A percentile compares a stretch with the other conserved stretches of the same genome.
Conservation (phyloP, 2,888 invertebrate genomes). For the Amblyteles armatorius region DNA sequence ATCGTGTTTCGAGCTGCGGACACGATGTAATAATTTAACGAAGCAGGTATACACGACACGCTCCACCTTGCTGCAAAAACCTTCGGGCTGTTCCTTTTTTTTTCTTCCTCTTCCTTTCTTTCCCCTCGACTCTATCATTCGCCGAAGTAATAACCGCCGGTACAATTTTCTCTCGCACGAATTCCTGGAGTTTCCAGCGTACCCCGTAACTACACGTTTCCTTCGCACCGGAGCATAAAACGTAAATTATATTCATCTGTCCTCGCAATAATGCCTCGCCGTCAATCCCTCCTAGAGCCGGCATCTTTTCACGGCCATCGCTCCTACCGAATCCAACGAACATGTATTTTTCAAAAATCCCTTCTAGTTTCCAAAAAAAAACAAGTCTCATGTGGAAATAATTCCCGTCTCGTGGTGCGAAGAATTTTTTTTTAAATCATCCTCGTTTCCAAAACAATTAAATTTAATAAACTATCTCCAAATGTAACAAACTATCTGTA, state of each 20-base stretch:
- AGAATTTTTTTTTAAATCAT: no score
- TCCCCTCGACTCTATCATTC: slow-evolving; percentile 43
- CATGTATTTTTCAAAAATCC: background rate
- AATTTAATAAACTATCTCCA: background rate
- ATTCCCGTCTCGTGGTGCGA: no score
- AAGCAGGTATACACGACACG: background rate
- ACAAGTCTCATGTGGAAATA: background rate
- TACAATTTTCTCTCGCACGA: slow-evolving; percentile 44
- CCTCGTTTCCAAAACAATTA: no score
- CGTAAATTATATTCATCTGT: slow-evolving; percentile 25
- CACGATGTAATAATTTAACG: slow-evolving; percentile 52
- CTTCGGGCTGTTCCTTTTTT: slow-evolving; percentile 25
- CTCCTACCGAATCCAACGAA: background rate
- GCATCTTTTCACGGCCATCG: background rate
- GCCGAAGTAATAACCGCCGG: slow-evolving; percentile 40
- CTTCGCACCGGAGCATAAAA: slow-evolving; percentile 37
- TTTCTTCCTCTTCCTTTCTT: slow-evolving; percentile 13
- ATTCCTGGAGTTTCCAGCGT: slow-evolving; percentile 30
- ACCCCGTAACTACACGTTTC: slow-evolving; percentile 31
- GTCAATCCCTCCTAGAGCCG: background rate
- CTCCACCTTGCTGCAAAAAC: slow-evolving; percentile 24
- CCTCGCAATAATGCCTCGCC: slow-evolving; percentile 16
- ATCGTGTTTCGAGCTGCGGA: slow-evolving; percentile 52
- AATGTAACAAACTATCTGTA: background rate
- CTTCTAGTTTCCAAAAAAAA: background rate